These are phyloP conservation scores for Cerceris ruficornis DNA, from an alignment of 2,888 invertebrate genomes.

Conservation along the genomic window DNA sequence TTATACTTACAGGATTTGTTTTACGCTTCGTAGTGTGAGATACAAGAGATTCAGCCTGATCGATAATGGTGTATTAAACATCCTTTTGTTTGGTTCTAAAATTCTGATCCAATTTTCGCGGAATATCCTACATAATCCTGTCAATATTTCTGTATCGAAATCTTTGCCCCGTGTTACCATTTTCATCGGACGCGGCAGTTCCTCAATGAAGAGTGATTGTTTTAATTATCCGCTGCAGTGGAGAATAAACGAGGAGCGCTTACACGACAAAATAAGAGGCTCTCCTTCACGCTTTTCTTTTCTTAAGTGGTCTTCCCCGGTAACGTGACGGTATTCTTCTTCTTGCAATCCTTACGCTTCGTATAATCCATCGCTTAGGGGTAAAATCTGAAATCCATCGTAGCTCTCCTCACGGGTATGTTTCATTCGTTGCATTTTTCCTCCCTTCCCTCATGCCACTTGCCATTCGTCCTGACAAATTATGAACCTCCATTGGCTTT, in stretches of 20 bases:
- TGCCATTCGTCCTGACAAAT: slow-evolving; percentile 20
- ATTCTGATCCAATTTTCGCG: neutral
- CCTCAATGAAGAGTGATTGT: slow-evolving; percentile 43
- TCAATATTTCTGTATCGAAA: slow-evolving; percentile 27
- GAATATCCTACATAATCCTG: slow-evolving; percentile 22
- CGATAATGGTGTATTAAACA: too few relatives aligned
- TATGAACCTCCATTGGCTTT: slow-evolving; percentile 32
- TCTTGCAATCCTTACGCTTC: slow-evolving; percentile 41
- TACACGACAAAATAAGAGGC: slow-evolving; percentile 28
- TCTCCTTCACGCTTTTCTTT: slow-evolving; percentile 36
- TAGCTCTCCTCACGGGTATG: slow-evolving; percentile 12
- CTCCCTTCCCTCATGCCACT: slow-evolving; percentile 13
- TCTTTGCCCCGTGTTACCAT: slow-evolving; percentile 8
- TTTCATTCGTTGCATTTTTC: slow-evolving; percentile 20
- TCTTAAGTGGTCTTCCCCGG: slow-evolving; percentile 40
- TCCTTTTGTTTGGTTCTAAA: neutral
- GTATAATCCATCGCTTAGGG: slow-evolving; percentile 57
- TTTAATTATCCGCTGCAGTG: slow-evolving; percentile 50
- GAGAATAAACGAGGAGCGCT: slow-evolving; percentile 49
- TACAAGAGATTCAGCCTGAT: too few relatives aligned
- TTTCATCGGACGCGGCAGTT: slow-evolving; percentile 11
- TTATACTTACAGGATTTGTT: too few relatives aligned
- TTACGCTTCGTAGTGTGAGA: too few relatives aligned
- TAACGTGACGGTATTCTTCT: slow-evolving; percentile 28
- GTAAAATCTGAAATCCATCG: slow-evolving; percentile 57